phyloP scores from a whole-genome alignment of 2,888 invertebrate genomes.

The Dysmachus trigonus region DNA sequence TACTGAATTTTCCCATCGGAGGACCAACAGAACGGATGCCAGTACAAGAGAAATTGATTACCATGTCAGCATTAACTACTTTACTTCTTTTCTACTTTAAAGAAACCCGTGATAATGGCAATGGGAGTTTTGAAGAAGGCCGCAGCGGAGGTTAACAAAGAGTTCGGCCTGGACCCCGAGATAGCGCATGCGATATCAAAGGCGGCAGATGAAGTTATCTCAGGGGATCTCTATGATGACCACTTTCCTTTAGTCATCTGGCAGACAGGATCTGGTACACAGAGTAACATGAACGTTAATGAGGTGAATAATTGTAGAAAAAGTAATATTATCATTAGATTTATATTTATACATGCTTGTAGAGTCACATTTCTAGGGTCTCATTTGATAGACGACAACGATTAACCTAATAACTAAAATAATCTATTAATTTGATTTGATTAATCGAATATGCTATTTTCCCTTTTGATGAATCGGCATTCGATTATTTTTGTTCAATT shows the following conservation, averaged over 20 bases:
- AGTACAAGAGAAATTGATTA: constrained; percentile 68
- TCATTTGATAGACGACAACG: no score
- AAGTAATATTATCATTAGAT: no score
- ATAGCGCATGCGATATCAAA: constrained; percentile 87
- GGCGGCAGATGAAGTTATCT: constrained; percentile 94
- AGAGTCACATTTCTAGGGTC: no score
- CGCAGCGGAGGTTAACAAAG: constrained; percentile 94
- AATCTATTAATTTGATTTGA: no score
- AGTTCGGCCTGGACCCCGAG: constrained; percentile 89
- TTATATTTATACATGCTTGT: no score
- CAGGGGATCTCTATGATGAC: constrained; percentile 90
- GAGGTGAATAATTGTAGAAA: constrained; percentile 73
- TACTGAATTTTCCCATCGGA: constrained; percentile 97
- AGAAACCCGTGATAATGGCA: constrained; percentile 91
- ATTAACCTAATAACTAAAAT: no score
- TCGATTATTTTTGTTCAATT: no score
- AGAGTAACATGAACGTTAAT: constrained; percentile 99
- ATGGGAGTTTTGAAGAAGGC: constrained; percentile 98
- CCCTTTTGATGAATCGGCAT: no score
- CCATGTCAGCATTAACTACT: not conserved
- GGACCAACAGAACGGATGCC: constrained; percentile 95
- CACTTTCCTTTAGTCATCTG: constrained; percentile 98
- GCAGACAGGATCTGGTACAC: constrained; percentile 99
- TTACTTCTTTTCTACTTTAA: constrained; percentile 51
- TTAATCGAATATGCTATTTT: no score